These are phyloP conservation scores for Zeus faber DNA, from an alignment of 2,113 vertebrate species.

Conservation along the genomic window DNA sequence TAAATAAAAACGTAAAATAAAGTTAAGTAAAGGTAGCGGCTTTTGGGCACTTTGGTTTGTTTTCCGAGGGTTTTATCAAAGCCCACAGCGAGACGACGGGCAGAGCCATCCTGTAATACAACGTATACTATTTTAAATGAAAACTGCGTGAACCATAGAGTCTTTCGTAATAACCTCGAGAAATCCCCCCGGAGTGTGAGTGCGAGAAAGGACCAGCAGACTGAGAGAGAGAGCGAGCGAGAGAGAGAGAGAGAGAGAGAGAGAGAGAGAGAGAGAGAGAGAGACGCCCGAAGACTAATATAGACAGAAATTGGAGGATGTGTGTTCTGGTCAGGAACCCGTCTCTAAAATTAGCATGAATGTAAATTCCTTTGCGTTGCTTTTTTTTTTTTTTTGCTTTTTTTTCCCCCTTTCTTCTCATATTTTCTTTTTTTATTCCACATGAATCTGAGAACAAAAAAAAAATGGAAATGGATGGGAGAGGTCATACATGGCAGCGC, in stretches of 20 bases:
- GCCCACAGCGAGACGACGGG: no score
- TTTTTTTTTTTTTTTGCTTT: conserved; percentile 43
- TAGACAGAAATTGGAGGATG: conserved; percentile 78
- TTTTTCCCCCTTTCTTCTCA: no score
- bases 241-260: no score
- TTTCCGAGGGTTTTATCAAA: no score
- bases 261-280: conserved; percentile 47
- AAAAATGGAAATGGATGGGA: conserved; percentile 37
- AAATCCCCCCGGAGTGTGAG: conserved; percentile 1
- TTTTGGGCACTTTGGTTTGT: no score
- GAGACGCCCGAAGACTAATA: conserved; percentile 69
- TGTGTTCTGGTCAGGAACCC: conserved; percentile 80
- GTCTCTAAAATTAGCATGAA: conserved; percentile 76
- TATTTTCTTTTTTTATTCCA: conserved; percentile 17
- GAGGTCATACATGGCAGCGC: conserved; percentile 56
- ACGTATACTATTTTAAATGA: no score
- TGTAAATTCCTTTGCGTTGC: conserved; percentile 74
- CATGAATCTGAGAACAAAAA: conserved; percentile 58
- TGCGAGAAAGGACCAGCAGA: neutral
- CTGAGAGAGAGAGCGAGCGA: no score
- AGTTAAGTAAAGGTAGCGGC: no score
- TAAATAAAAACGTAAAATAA: no score
- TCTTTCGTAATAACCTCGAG: no score
- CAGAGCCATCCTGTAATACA: no score
- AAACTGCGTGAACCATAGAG: no score